Percentiles rank a stretch among this genome's conserved stretches.
Evolutionary conservation across 2,797 vertebrate species (phyloP).

Genomic region (Halcyon chelicuti): DNA sequence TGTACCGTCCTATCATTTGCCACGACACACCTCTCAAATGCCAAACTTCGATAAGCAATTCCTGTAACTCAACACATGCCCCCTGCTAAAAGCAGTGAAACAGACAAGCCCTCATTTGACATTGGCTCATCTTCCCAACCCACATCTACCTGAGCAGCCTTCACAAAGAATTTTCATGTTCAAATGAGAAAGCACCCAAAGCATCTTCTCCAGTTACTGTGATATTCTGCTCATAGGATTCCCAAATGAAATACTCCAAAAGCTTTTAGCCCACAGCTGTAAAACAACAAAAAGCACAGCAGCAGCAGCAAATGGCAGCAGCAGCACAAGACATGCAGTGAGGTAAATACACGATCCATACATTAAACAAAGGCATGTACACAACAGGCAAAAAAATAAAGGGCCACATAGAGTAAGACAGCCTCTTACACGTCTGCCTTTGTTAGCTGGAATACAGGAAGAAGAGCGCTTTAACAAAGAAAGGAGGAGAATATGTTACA

Average conservation of each 20-base stretch:
- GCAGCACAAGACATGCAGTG: conserved; percentile 76
- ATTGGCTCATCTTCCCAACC: not conserved
- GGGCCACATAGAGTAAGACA: conserved; percentile 75
- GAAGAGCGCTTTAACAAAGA: conserved; percentile 92
- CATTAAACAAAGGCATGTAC: conserved; percentile 73
- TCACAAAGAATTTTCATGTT: not conserved
- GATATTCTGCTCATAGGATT: not conserved
- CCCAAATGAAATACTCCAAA: conserved; percentile 50
- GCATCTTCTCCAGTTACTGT: not conserved
- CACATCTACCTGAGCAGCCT: not conserved
- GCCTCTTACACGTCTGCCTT: conserved; percentile 99
- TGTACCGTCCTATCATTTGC: not conserved
- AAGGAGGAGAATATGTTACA: conserved; percentile 84
- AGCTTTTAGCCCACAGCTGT: conserved; percentile 69
- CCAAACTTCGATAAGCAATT: not conserved
- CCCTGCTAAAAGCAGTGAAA: not conserved
- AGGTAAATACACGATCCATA: conserved; percentile 48
- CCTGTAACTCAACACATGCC: not conserved
- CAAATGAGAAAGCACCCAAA: not conserved
- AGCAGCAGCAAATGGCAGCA: conserved; percentile 54
- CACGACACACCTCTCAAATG: not conserved
- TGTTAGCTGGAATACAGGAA: conserved; percentile 93
- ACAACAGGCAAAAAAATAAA: conserved; percentile 76
- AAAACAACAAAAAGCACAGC: conserved; percentile 53
- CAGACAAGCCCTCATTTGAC: not conserved